Evolutionary conservation across 2,113 vertebrate genomes (phyloP).

Genomic region (Spheniscus mendiculus): DNA sequence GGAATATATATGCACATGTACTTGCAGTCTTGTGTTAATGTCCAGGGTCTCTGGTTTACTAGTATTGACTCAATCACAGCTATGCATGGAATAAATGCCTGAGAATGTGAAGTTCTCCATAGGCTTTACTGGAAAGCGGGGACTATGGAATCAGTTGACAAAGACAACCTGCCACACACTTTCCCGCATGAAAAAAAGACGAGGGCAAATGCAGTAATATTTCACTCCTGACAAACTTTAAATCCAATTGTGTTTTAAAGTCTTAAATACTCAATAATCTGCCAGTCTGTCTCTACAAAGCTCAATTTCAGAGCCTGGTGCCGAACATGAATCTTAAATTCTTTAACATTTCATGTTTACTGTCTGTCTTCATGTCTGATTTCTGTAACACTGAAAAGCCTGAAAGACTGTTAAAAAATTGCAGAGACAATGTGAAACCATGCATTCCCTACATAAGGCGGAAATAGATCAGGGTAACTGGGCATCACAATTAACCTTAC

Average conservation of each 20-base stretch:
- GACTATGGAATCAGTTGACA: background rate
- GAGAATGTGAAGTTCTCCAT: background rate
- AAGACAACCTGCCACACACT: background rate
- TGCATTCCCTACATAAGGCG: background rate
- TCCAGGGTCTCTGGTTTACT: background rate
- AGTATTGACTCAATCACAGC: background rate
- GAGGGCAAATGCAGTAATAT: background rate
- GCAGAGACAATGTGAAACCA: background rate
- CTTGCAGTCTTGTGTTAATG: background rate
- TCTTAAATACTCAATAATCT: background rate
- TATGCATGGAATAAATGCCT: background rate
- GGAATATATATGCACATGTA: background rate
- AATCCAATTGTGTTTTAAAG: background rate
- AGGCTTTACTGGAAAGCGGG: background rate
- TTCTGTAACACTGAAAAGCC: background rate
- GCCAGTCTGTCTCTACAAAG: background rate
- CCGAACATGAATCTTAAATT: background rate
- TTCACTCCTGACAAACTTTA: background rate
- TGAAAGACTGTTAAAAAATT: background rate
- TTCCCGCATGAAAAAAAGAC: background rate
- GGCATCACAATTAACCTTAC: background rate
- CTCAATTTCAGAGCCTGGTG: background rate
- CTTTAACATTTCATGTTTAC: background rate
- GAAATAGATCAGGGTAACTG: background rate
- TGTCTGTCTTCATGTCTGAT: background rate